Percentiles rank a stretch among this genome's conserved stretches.
Conservation (phyloP, 2,797 vertebrate species). For the Lutjanus argentimaculatus region DNA sequence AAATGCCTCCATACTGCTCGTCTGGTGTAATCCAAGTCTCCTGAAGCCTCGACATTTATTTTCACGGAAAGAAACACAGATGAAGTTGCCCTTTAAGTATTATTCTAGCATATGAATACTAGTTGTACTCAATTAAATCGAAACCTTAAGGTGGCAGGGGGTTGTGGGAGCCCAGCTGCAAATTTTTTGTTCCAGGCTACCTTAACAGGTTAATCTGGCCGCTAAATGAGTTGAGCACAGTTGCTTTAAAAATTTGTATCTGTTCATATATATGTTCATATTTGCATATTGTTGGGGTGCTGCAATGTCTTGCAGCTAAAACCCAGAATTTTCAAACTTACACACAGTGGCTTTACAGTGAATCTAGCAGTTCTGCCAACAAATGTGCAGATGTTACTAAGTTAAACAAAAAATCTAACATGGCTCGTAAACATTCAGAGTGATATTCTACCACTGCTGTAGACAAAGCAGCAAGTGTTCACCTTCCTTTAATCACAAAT, state of each 20-base stretch:
- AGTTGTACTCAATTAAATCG: not conserved
- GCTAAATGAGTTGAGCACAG: not conserved
- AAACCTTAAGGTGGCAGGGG: not conserved
- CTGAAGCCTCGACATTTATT: no score
- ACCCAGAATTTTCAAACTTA: not conserved
- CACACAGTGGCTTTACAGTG: not conserved
- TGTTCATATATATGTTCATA: no score
- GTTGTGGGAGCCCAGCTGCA: not conserved
- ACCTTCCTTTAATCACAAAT: slow-evolving; percentile 42
- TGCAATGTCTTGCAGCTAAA: not conserved
- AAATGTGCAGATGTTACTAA: not conserved
- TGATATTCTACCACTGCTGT: slow-evolving; percentile 2
- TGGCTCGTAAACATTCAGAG: slow-evolving; percentile 6
- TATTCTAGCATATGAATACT: not conserved
- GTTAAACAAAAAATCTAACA: not conserved
- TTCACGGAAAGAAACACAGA: no score
- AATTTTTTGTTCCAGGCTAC: not conserved
- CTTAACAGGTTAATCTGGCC: not conserved
- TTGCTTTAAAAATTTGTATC: no score
- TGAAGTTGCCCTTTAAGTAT: no score
- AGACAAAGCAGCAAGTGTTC: not conserved
- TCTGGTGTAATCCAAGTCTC: no score
- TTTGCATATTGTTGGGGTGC: not conserved
- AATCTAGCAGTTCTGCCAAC: not conserved
- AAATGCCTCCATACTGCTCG: no score